Evolutionary conservation across 2,797 vertebrate species (phyloP).

Genomic region (Hyperoplus lanceolatus): DNA sequence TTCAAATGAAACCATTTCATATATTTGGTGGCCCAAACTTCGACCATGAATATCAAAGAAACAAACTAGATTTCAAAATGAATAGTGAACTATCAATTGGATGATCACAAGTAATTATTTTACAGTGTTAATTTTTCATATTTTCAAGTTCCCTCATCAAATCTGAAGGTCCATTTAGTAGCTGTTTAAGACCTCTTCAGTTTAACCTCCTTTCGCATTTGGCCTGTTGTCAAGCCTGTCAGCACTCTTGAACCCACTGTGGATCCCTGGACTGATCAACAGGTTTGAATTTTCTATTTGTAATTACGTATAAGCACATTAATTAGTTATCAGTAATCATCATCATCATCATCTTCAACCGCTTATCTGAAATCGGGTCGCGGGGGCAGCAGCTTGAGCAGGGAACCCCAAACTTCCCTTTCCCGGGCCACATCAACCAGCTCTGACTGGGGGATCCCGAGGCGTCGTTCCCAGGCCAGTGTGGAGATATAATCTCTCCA

Average conservation of each 20-base stretch:
- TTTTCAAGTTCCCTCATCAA: background rate
- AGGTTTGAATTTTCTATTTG: slow-evolving; percentile 8
- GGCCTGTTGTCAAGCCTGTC: background rate
- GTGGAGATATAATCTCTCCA: too few relatives aligned
- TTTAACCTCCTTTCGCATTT: background rate
- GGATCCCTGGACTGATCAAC: slow-evolving; percentile 38
- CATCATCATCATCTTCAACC: too few relatives aligned
- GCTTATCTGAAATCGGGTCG: too few relatives aligned
- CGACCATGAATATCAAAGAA: background rate
- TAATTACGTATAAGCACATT: slow-evolving; percentile 8
- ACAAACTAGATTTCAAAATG: background rate
- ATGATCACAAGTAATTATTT: background rate
- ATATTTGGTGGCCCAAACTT: background rate
- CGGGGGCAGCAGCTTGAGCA: too few relatives aligned
- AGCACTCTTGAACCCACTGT: background rate
- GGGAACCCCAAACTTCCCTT: too few relatives aligned
- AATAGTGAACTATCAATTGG: too few relatives aligned
- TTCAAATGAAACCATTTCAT: background rate
- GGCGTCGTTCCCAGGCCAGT: too few relatives aligned
- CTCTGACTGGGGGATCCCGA: too few relatives aligned
- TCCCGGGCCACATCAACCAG: too few relatives aligned
- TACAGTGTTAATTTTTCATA: background rate
- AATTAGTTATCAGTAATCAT: slow-evolving; percentile 1
- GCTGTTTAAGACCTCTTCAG: background rate
- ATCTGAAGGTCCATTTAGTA: background rate